A percentile compares a stretch with the other conserved stretches of the same genome.
These are phyloP conservation scores for Drosophila mercatorum DNA, from an alignment of 2,888 invertebrate genomes.

Conservation along the genomic window DNA sequence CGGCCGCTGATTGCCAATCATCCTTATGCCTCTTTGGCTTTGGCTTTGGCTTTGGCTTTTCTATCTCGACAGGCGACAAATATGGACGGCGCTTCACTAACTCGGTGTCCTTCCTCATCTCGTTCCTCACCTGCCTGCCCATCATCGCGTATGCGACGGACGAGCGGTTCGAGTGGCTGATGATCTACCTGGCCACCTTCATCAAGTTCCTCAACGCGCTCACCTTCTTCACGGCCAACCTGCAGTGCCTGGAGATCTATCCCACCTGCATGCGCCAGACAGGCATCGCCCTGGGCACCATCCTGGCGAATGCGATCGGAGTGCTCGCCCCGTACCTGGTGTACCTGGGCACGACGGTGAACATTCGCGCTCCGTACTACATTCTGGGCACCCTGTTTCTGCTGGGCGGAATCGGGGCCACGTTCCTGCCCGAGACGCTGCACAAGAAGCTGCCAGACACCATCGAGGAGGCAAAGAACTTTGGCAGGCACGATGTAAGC, in stretches of 20 bases:
- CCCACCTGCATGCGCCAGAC: constrained; percentile 89
- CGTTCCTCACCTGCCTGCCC: constrained; percentile 84
- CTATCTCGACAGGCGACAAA: constrained; percentile 83
- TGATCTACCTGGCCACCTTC: constrained; percentile 84
- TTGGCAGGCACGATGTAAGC: constrained; percentile 85
- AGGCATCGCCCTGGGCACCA: constrained; percentile 87
- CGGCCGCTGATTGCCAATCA: constrained; percentile 54
- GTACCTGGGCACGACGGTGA: constrained; percentile 85
- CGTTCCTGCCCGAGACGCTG: constrained; percentile 88
- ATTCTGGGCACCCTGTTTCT: constrained; percentile 84
- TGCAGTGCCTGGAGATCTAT: constrained; percentile 88
- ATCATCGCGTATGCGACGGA: constrained; percentile 84
- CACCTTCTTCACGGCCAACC: constrained; percentile 86
- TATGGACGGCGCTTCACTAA: constrained; percentile 86
- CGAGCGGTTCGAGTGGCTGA: constrained; percentile 74
- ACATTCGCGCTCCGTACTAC: constrained; percentile 85
- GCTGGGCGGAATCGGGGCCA: constrained; percentile 85
- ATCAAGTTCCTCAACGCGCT: constrained; percentile 86
- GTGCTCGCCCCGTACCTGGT: constrained; percentile 88
- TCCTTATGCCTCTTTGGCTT: constrained; percentile 10
- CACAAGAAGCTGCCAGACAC: constrained; percentile 88
- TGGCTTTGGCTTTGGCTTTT: background rate
- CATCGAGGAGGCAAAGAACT: constrained; percentile 87
- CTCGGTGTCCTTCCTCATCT: constrained; percentile 84
- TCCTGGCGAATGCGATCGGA: constrained; percentile 86